Evolutionary conservation across 2,888 invertebrate species (phyloP).

Genomic region (Orthosia cruda): DNA sequence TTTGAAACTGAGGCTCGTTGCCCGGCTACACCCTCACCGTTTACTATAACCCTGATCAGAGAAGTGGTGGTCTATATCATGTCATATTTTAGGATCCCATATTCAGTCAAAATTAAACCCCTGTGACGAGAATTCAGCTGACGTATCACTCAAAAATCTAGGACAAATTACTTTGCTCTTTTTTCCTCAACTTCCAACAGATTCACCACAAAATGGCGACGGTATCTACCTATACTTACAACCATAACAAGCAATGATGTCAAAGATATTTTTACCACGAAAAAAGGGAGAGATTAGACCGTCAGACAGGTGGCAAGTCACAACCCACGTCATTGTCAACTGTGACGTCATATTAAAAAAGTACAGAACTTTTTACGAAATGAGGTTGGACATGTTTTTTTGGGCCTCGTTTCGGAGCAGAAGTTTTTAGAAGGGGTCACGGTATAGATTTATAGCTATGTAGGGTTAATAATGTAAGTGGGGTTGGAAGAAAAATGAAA

Average conservation of each 20-base stretch:
- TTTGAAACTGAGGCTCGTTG: too few relatives aligned
- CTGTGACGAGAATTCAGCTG: neutral
- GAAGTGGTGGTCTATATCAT: neutral
- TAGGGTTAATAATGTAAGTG: neutral
- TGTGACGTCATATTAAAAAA: constrained; percentile 65
- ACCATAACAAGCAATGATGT: constrained; percentile 13
- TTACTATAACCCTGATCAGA: neutral
- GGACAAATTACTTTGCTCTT: neutral
- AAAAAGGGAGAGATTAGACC: constrained; percentile 52
- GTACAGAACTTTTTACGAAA: constrained; percentile 63
- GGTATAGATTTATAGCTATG: constrained; percentile 13
- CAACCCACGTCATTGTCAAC: constrained; percentile 63
- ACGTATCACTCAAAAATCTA: neutral
- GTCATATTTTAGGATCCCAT: neutral
- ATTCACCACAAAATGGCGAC: constrained; percentile 2
- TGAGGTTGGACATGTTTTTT: constrained; percentile 46
- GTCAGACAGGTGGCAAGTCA: constrained; percentile 59
- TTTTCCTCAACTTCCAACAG: constrained; percentile 13
- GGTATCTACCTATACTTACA: neutral
- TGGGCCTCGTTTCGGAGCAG: constrained; percentile 21
- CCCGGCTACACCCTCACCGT: neutral
- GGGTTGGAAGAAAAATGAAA: neutral
- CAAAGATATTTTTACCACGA: constrained; percentile 63
- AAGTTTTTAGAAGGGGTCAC: constrained; percentile 38
- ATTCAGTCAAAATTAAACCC: neutral